phyloP scores from a whole-genome alignment of 2,888 invertebrate genomes.

The Oscheius sp. region DNA sequence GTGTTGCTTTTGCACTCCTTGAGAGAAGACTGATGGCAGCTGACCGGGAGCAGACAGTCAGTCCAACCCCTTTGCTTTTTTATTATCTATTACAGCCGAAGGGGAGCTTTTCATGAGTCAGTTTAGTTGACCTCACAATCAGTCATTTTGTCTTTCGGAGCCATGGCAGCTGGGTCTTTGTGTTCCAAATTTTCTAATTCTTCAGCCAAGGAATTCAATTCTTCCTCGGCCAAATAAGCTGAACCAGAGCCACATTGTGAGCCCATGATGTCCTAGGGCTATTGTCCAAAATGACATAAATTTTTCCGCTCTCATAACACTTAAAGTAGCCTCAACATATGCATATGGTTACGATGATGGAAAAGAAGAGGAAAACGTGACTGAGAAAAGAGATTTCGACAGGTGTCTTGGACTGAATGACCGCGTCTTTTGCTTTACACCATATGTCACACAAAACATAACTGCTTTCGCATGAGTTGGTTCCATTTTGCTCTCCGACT shows the following conservation, averaged over 20 bases:
- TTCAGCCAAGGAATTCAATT: background rate
- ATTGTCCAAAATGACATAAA: background rate
- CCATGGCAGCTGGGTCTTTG: constrained; percentile 30
- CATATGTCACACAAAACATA: constrained; percentile 32
- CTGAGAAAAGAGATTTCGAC: constrained; percentile 31
- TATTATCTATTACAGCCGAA: constrained; percentile 33
- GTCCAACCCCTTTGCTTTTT: background rate
- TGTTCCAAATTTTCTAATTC: constrained; percentile 24
- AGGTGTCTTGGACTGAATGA: constrained; percentile 33
- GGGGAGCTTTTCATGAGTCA: constrained; percentile 17
- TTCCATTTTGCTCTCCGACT: constrained; percentile 13
- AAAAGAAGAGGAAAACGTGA: background rate
- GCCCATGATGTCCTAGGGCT: background rate
- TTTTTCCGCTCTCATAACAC: background rate
- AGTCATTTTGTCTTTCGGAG: constrained; percentile 32
- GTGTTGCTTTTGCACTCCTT: background rate
- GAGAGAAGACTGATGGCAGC: constrained; percentile 29
- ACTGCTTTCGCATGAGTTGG: constrained; percentile 28
- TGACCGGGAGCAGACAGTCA: constrained; percentile 28
- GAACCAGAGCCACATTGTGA: background rate
- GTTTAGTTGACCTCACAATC: constrained; percentile 27
- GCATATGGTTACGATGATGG: constrained; percentile 20
- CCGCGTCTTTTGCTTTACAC: constrained; percentile 33
- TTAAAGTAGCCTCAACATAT: background rate
- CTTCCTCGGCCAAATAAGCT: background rate